phyloP scores from a whole-genome alignment of 2,113 vertebrate species.

The Oncorhynchus kisutch region DNA sequence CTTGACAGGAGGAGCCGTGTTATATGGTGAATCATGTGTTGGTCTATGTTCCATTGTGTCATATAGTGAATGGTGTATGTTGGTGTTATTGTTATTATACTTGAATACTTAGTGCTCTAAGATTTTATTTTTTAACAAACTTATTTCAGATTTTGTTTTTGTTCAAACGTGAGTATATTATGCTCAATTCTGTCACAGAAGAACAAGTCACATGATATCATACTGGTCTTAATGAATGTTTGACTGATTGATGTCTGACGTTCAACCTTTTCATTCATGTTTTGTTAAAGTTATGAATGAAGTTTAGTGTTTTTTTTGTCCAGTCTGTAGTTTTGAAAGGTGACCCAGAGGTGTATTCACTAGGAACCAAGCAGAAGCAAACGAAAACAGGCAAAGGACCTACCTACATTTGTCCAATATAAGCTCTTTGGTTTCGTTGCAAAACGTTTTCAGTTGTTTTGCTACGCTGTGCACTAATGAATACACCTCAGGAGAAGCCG shows the following conservation, averaged over 20 bases:
- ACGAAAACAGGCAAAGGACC: too few relatives aligned
- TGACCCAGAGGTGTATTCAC: not conserved
- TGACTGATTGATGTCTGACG: not conserved
- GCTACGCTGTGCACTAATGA: too few relatives aligned
- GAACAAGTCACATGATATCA: not conserved
- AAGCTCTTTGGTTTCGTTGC: too few relatives aligned
- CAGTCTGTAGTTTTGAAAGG: not conserved
- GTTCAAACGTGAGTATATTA: constrained; percentile 19
- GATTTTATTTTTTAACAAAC: constrained; percentile 1
- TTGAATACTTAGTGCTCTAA: constrained; percentile 62
- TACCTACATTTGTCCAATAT: too few relatives aligned
- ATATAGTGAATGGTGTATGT: constrained; percentile 16
- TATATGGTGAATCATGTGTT: not conserved
- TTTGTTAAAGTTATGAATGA: constrained; percentile 20
- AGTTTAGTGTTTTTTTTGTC: constrained; percentile 1
- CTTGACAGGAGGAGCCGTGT: constrained; percentile 19
- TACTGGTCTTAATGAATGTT: not conserved
- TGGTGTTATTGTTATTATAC: constrained; percentile 43
- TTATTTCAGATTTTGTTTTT: not conserved
- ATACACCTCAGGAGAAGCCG: not conserved
- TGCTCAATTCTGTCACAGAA: constrained; percentile 1
- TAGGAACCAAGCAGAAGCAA: too few relatives aligned
- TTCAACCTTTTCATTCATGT: constrained; percentile 31
- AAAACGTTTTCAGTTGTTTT: too few relatives aligned
- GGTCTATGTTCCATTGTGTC: not conserved